These are phyloP conservation scores for Parapsyche elsis DNA, from an alignment of 1,140 invertebrate species.

Conservation along the genomic window DNA sequence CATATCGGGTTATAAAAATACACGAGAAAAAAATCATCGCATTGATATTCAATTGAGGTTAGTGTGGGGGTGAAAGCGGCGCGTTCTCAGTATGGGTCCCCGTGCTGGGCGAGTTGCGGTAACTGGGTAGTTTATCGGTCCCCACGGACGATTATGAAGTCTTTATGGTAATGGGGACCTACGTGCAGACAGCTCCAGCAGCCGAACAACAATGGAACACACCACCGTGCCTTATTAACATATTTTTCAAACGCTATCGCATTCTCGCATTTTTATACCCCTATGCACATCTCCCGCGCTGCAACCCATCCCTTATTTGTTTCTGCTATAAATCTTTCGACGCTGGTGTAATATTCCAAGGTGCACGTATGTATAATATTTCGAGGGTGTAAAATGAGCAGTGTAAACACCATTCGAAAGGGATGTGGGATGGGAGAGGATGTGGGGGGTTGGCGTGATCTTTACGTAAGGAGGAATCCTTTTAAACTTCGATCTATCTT, in stretches of 20 bases:
- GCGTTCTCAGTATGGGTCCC: background rate
- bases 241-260: constrained; percentile 33
- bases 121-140: constrained; percentile 47
- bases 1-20: too few species aligned
- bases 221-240: constrained; percentile 29
- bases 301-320: background rate
- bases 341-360: background rate
- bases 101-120: constrained; percentile 12
- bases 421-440: background rate
- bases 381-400: background rate
- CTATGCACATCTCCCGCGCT: background rate
- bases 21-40: background rate
- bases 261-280: constrained; percentile 17
- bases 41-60: constrained; percentile 45
- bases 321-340: background rate
- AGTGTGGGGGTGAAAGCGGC: background rate
- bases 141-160: constrained; percentile 49
- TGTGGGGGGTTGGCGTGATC: background rate
- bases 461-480: constrained; percentile 26
- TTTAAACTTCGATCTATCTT: constrained; percentile 44
- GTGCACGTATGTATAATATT: background rate
- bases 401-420: background rate
- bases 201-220: constrained; percentile 34
- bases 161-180: constrained; percentile 48
- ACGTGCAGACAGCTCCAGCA: constrained; percentile 43